Base-by-base conservation (phyloP, 2,113 vertebrate genomes). In the Gavialis gangeticus region DNA sequence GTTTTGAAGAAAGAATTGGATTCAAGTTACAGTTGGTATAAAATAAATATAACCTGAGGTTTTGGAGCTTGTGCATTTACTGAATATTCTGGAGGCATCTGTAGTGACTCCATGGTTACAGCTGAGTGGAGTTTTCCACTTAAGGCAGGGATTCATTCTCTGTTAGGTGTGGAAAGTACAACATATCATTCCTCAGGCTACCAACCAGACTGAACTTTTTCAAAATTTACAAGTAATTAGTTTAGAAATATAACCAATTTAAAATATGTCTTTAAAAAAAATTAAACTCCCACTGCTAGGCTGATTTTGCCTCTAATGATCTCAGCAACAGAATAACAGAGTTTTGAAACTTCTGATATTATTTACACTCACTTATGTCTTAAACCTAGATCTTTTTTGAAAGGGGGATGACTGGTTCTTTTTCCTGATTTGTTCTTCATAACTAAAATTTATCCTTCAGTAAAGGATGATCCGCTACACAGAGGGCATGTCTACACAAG, bases 41-140 rank as follows among this genome's bases (percentile, higher is more conserved):
- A 54, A 79, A 62, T 0, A 37, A 12, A 37, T 11, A 10, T 2
- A 19, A 83, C 5, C 8, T 4, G 3, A 27, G 64, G 62, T 58
- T 12, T 30, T 10, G 81, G 58, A 79, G 57, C 3, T 63, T 3
- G 0, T 5, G 80, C 28, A 4, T 25, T 21, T 58, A 60, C 46
- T 46, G 46, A 46, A 46, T 73, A 55, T 24, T 69, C 84, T 54
- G 81, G 64, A 88, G 59, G 7, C 63, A 76, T 55, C 12, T 3
- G 1, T 73, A 71, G 30, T 86, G 4, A 1, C 18, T 79, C 46
- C 2, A 30, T 17, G 0, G 0, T 4, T 25, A 17, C n/a, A 19
- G 75, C 78, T 55, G 11, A 56, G 55, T 22, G 21, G 56, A 54
- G 64, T n/a, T 79, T 90, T 54, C 28, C 60, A 60, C 4, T 10